A percentile compares a stretch with the other conserved stretches of the same genome.
phyloP scores from a whole-genome alignment of 2,888 invertebrate species.

The Drosophila merina region DNA sequence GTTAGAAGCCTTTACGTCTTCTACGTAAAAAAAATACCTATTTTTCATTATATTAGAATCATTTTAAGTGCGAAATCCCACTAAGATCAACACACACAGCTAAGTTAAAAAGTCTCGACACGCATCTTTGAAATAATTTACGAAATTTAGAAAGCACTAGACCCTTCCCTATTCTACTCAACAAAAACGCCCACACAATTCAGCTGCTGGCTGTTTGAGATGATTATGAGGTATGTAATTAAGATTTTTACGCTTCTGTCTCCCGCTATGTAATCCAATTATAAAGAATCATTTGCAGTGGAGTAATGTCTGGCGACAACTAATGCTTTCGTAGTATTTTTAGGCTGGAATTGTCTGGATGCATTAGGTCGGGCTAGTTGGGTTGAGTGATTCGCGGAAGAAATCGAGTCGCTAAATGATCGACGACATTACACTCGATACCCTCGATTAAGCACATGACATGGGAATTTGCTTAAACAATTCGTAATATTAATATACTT shows the following conservation, averaged over 20 bases:
- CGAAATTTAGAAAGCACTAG: conserved; percentile 67
- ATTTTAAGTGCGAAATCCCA: conserved; percentile 16
- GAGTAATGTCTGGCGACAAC: conserved; percentile 55
- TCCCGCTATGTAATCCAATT: conserved; percentile 74
- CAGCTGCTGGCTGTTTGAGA: conserved; percentile 42
- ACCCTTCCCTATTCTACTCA: conserved; percentile 31
- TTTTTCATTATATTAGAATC: conserved; percentile 1
- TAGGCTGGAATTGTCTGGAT: conserved; percentile 36
- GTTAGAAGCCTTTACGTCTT: too few relatives aligned
- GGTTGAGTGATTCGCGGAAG: conserved; percentile 55
- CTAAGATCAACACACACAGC: conserved; percentile 14
- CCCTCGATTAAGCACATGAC: conserved; percentile 52
- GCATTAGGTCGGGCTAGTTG: background rate
- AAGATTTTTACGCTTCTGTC: conserved; percentile 77
- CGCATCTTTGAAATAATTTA: conserved; percentile 59
- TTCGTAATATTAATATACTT: conserved; percentile 16
- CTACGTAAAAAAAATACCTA: too few relatives aligned
- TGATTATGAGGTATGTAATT: conserved; percentile 82
- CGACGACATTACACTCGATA: conserved; percentile 32
- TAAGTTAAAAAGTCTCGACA: conserved; percentile 27
- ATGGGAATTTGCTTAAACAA: conserved; percentile 53
- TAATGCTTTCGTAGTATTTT: conserved; percentile 63
- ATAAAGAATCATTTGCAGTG: conserved; percentile 75
- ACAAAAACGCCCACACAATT: conserved; percentile 41
- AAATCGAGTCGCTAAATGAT: conserved; percentile 54